These are phyloP conservation scores for Peromyscus leucopus DNA, from an alignment of 2,113 vertebrate genomes.

Conservation along the genomic window DNA sequence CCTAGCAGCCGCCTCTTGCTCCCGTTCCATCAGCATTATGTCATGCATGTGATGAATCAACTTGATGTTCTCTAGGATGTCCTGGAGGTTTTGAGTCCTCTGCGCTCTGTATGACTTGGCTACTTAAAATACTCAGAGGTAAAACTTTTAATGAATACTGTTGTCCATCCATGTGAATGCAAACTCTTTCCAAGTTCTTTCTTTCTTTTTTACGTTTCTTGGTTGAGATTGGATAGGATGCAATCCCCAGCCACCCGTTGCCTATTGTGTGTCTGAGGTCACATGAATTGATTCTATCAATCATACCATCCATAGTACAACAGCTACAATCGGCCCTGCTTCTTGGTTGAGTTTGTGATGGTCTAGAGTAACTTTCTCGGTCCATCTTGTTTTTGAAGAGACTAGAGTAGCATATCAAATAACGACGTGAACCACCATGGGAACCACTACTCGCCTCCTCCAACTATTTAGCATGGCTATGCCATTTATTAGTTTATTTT, in stretches of 20 bases:
- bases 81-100: neutral
- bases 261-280: neutral
- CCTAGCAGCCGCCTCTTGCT: neutral
- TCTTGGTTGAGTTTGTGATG: neutral
- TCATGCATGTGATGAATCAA: neutral
- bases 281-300: neutral
- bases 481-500: neutral
- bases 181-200: neutral
- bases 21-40: neutral
- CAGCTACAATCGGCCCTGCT: neutral
- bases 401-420: neutral
- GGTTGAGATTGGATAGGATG: neutral
- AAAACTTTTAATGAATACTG: neutral
- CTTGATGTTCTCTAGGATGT: neutral
- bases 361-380: neutral
- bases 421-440: neutral
- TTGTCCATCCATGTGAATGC: neutral
- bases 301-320: neutral
- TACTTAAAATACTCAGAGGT: slow-evolving; percentile 3
- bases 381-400: neutral
- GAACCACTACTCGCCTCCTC: neutral
- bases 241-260: neutral
- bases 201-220: neutral
- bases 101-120: neutral
- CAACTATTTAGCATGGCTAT: neutral